Evolutionary conservation across 1,140 invertebrate genomes (phyloP).

Genomic region (Rhyacophila brunnea): DNA sequence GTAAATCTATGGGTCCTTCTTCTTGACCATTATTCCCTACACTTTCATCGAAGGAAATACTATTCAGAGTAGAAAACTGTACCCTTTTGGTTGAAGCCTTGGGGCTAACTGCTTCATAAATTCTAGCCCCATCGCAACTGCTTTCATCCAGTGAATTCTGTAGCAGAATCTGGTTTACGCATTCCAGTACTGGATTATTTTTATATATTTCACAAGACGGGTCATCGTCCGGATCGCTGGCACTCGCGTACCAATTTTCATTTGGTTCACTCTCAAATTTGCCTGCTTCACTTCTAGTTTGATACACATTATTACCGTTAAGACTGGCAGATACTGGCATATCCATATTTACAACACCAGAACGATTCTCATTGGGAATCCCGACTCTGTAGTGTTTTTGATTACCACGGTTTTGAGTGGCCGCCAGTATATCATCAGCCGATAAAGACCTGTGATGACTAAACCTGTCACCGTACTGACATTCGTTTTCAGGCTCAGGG

Average conservation of each 20-base stretch:
- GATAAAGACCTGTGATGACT: conserved; percentile 43
- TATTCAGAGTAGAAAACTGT: conserved; percentile 54
- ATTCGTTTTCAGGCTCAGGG: conserved; percentile 49
- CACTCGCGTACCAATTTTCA: conserved; percentile 69
- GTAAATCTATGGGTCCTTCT: conserved; percentile 16
- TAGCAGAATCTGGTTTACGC: conserved; percentile 73
- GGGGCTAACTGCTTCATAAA: conserved; percentile 49
- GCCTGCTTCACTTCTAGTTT: not conserved
- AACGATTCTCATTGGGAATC: too few species aligned
- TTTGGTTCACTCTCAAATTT: conserved; percentile 49
- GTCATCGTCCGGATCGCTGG: conserved; percentile 68
- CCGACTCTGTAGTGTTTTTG: too few species aligned
- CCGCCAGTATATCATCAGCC: conserved; percentile 43
- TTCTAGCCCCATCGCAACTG: conserved; percentile 51
- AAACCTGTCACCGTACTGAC: conserved; percentile 42
- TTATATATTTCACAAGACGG: conserved; percentile 62
- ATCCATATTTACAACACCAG: too few species aligned
- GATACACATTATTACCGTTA: too few species aligned
- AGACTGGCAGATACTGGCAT: too few species aligned
- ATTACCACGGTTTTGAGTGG: conserved; percentile 1
- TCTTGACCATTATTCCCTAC: conserved; percentile 40
- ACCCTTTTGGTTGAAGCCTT: conserved; percentile 52
- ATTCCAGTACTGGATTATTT: conserved; percentile 74
- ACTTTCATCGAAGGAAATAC: conserved; percentile 54
- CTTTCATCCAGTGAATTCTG: conserved; percentile 57